Percentiles rank a stretch among this genome's conserved stretches.
Evolutionary conservation across 2,888 invertebrate genomes (phyloP).

Genomic region (Polydrusus cervinus): DNA sequence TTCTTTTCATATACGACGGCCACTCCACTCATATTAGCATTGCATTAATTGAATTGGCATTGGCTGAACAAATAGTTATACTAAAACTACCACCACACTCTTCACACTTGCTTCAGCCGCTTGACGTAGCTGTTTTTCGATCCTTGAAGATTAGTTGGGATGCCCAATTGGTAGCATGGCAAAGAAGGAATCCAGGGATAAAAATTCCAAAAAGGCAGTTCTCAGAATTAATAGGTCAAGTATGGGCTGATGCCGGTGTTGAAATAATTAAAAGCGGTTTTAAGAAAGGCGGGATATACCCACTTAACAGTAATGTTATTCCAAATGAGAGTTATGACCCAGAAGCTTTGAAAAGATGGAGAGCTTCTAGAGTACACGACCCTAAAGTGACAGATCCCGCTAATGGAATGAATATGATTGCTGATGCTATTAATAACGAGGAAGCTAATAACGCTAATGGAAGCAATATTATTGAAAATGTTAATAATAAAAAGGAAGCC

Average conservation of each 20-base stretch:
- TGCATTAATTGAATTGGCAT: neutral
- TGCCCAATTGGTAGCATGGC: constrained; percentile 45
- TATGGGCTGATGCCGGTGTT: constrained; percentile 40
- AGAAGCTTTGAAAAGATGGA: constrained; percentile 20
- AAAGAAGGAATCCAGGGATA: constrained; percentile 44
- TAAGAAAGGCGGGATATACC: constrained; percentile 41
- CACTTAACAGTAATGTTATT: constrained; percentile 40
- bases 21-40: constrained; percentile 53
- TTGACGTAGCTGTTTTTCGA: constrained; percentile 41
- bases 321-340: constrained; percentile 50
- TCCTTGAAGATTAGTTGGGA: constrained; percentile 50
- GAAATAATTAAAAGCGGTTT: constrained; percentile 42
- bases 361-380: neutral
- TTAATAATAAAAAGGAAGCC: constrained; percentile 3
- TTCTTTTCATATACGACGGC: constrained; percentile 56
- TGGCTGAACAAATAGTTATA: constrained; percentile 33
- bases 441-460: constrained; percentile 8
- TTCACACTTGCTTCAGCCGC: constrained; percentile 48
- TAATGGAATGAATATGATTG: constrained; percentile 5
- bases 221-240: constrained; percentile 33
- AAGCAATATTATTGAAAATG: constrained; percentile 4
- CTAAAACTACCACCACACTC: constrained; percentile 49
- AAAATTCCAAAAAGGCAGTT: constrained; percentile 49
- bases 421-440: constrained; percentile 3
- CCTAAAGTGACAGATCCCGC: constrained; percentile 1